Conservation (phyloP, 2,797 vertebrate genomes). For the Cichlasoma orientale region DNA sequence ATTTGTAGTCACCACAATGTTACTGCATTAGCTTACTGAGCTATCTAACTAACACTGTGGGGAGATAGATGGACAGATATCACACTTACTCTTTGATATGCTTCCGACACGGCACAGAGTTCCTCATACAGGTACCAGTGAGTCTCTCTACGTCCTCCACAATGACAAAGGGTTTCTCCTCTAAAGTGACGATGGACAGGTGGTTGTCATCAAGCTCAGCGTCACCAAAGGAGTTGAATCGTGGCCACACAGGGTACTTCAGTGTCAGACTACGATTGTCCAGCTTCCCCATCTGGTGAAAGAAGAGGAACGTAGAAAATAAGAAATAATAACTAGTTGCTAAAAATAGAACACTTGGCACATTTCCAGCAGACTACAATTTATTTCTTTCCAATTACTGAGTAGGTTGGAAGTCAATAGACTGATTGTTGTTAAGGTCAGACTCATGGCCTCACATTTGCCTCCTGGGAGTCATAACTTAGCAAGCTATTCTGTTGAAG, state of each 20-base stretch:
- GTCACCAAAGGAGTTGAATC: constrained; percentile 93
- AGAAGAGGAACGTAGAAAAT: constrained; percentile 8
- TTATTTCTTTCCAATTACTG: background rate
- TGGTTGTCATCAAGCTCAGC: constrained; percentile 95
- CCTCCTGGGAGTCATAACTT: background rate
- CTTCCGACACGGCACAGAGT: constrained; percentile 96
- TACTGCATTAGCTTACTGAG: background rate
- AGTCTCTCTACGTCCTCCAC: constrained; percentile 97
- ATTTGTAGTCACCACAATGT: too few relatives aligned
- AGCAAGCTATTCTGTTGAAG: background rate
- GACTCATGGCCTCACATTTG: constrained; percentile 9
- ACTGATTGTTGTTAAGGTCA: background rate
- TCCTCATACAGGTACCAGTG: constrained; percentile 95
- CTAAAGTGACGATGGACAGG: constrained; percentile 96
- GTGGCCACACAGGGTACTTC: constrained; percentile 94
- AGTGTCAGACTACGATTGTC: constrained; percentile 93
- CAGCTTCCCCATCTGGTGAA: constrained; percentile 92
- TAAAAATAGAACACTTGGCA: background rate
- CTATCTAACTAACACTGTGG: background rate
- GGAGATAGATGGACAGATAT: background rate
- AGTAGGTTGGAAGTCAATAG: constrained; percentile 5
- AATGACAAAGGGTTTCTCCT: constrained; percentile 97
- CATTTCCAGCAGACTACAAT: background rate
- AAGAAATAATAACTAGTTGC: background rate
- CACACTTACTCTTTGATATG: constrained; percentile 92